Evolutionary conservation across 2,888 invertebrate genomes (phyloP).

Genomic region (Ennomos quercinarius): DNA sequence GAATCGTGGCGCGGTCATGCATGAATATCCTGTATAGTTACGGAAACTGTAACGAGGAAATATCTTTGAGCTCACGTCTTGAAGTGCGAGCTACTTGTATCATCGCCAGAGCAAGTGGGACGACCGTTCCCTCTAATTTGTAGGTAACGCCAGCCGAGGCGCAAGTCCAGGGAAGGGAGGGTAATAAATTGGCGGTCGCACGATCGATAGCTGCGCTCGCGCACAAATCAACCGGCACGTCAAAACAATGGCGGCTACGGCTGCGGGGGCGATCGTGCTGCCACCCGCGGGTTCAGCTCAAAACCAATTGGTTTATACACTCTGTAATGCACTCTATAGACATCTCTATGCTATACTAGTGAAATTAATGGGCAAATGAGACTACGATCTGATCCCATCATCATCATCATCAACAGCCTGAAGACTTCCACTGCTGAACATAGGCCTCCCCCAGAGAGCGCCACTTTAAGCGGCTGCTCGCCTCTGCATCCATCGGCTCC

Average conservation of each 20-base stretch:
- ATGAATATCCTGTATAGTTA: slow-evolving; percentile 36
- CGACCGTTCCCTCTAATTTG: slow-evolving; percentile 70
- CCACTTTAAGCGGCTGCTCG: no score
- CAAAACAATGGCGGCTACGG: slow-evolving; percentile 72
- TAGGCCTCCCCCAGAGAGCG: no score
- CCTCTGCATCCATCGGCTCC: no score
- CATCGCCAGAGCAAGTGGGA: slow-evolving; percentile 58
- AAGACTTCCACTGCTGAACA: no score
- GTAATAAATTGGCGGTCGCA: slow-evolving; percentile 71
- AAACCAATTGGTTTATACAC: slow-evolving; percentile 48
- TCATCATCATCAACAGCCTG: no score
- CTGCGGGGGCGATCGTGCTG: slow-evolving; percentile 77
- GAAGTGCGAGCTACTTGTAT: slow-evolving; percentile 51
- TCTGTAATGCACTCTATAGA: slow-evolving; percentile 1
- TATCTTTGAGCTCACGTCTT: slow-evolving; percentile 38
- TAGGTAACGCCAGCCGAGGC: slow-evolving; percentile 57
- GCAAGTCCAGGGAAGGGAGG: slow-evolving; percentile 68
- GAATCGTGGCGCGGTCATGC: slow-evolving; percentile 17
- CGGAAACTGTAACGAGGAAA: slow-evolving; percentile 37
- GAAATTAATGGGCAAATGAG: no score
- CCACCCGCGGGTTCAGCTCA: slow-evolving; percentile 67
- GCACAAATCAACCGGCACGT: slow-evolving; percentile 79
- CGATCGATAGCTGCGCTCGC: slow-evolving; percentile 72
- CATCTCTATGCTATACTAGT: slow-evolving; percentile 1
- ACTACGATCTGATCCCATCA: no score